Evolutionary conservation across 2,113 vertebrate genomes (phyloP).

Genomic region (Melierax canorus): DNA sequence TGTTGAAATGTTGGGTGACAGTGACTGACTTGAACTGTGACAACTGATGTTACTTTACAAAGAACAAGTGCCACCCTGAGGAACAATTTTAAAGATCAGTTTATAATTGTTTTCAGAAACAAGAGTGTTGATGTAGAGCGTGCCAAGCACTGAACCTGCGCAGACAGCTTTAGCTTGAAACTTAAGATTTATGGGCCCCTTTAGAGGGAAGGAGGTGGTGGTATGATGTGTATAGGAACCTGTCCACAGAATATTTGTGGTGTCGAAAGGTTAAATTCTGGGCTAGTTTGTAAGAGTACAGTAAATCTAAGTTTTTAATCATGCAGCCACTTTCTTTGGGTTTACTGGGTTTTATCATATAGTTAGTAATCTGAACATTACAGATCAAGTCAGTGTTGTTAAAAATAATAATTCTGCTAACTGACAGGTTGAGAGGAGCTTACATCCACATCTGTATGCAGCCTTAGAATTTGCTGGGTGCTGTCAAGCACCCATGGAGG

Average conservation of each 20-base stretch:
- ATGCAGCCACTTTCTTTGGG: too few species aligned
- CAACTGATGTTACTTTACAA: neutral
- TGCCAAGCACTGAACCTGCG: neutral
- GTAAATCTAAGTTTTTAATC: neutral
- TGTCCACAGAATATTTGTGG: too few species aligned
- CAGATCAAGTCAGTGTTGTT: neutral
- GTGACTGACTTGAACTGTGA: neutral
- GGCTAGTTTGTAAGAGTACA: neutral
- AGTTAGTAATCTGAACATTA: too few species aligned
- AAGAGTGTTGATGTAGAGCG: neutral
- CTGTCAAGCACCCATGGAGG: rapidly evolving
- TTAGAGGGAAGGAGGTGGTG: neutral
- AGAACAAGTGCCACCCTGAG: neutral
- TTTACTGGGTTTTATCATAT: neutral
- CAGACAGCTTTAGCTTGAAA: neutral
- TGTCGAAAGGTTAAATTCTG: neutral
- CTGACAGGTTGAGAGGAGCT: neutral
- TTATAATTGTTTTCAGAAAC: neutral
- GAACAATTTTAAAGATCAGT: too few species aligned
- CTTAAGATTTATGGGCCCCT: neutral
- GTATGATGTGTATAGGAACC: neutral
- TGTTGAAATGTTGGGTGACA: neutral
- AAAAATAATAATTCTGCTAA: neutral
- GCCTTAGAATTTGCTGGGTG: neutral
- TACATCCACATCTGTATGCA: rapidly evolving